phyloP scores from a whole-genome alignment of 2,888 invertebrate species.

The Drosophila mayaguana region DNA sequence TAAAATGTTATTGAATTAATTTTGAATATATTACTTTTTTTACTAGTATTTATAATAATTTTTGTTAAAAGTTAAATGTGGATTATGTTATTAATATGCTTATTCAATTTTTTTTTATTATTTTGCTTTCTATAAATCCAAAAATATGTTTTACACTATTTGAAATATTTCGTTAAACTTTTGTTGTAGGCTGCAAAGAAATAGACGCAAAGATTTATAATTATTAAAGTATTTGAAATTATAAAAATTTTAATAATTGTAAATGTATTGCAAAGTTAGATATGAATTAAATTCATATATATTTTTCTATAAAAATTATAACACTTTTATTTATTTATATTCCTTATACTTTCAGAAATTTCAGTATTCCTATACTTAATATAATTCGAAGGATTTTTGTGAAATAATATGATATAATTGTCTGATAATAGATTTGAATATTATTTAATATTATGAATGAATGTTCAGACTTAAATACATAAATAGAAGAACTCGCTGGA shows the following conservation, averaged over 20 bases:
- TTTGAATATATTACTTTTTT: constrained; percentile 7
- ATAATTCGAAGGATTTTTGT: too few species aligned
- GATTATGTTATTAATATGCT: neutral
- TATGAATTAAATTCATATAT: too few species aligned
- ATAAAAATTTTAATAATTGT: too few species aligned
- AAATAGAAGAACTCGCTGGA: neutral
- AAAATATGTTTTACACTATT: neutral
- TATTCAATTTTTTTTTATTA: neutral
- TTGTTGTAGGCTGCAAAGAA: constrained; percentile 47
- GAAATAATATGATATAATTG: too few species aligned
- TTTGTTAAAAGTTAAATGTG: neutral
- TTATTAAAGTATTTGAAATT: neutral
- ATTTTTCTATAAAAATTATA: too few species aligned
- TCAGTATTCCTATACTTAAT: too few species aligned
- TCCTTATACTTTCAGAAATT: too few species aligned
- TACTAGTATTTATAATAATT: neutral
- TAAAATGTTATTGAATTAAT: neutral
- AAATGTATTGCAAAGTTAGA: too few species aligned
- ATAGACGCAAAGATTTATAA: neutral
- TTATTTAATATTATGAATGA: too few species aligned
- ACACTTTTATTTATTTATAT: too few species aligned
- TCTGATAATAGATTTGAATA: too few species aligned
- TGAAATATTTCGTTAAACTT: constrained; percentile 4
- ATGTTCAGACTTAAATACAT: too few species aligned
- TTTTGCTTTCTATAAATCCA: neutral